These are phyloP conservation scores for Autographa pulchrina DNA, from an alignment of 2,888 invertebrate species.

Conservation along the genomic window DNA sequence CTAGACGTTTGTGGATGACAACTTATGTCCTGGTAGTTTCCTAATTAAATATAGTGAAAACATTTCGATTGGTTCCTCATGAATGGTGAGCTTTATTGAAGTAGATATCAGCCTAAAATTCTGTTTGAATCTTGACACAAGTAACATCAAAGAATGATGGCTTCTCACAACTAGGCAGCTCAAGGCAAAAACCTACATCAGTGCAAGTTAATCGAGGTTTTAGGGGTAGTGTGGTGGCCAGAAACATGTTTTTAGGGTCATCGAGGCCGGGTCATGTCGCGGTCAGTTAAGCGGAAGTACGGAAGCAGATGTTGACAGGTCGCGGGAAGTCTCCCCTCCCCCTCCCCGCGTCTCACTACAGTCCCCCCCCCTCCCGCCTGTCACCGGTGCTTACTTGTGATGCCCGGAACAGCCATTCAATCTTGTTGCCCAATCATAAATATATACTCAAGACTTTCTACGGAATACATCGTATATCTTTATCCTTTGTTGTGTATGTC, in stretches of 20 bases:
- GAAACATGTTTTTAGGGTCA: conserved; percentile 65
- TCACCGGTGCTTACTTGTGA: conserved; percentile 63
- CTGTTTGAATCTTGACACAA: background rate
- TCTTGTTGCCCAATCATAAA: conserved; percentile 60
- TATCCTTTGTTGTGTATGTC: conserved; percentile 7
- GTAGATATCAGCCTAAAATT: background rate
- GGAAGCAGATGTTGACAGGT: conserved; percentile 82
- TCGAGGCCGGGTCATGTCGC: conserved; percentile 68
- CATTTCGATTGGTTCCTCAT: too few species aligned
- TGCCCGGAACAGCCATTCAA: conserved; percentile 68
- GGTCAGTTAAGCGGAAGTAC: conserved; percentile 78
- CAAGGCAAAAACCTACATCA: background rate
- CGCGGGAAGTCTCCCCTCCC: conserved; percentile 53
- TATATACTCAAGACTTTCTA: conserved; percentile 33
- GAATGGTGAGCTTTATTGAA: too few species aligned
- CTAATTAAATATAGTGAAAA: too few species aligned
- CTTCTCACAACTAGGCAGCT: background rate
- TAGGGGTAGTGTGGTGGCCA: background rate
- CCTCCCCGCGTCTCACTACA: conserved; percentile 32
- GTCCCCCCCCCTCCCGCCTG: conserved; percentile 60
- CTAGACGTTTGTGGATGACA: too few species aligned
- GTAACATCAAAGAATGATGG: background rate
- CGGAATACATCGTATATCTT: conserved; percentile 29
- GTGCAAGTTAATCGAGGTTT: conserved; percentile 5
- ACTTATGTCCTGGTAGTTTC: too few species aligned